Conservation (phyloP, 2,113 vertebrate species). For the Phycodurus eques region DNA sequence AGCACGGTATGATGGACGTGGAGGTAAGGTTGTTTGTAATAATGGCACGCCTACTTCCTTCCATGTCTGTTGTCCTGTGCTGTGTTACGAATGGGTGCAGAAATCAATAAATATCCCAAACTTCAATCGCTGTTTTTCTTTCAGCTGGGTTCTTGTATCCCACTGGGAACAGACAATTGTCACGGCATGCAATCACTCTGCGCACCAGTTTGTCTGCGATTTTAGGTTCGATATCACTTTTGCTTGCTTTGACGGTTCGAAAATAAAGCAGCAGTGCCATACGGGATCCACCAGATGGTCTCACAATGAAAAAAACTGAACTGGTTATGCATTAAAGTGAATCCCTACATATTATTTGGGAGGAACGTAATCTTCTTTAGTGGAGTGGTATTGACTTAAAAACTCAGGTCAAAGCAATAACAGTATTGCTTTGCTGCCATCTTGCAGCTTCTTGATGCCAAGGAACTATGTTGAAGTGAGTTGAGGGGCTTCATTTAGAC, state of each 20-base stretch:
- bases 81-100: background rate
- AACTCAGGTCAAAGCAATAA: no score
- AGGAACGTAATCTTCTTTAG: no score
- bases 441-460: no score
- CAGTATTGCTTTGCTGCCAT: no score
- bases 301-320: no score
- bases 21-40: constrained; percentile 34
- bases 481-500: no score
- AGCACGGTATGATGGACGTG: constrained; percentile 43
- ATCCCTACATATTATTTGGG: no score
- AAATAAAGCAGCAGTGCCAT: background rate
- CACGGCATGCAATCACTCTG: constrained; percentile 7
- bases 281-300: no score
- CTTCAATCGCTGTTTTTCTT: background rate
- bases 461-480: no score
- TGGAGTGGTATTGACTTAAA: no score
- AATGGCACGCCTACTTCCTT: constrained; percentile 65
- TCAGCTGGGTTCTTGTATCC: background rate
- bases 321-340: no score
- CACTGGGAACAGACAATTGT: constrained; percentile 41
- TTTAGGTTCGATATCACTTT: background rate
- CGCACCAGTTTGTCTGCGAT: background rate
- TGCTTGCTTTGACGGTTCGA: background rate
- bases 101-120: background rate
- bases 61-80: constrained; percentile 38